A percentile compares a stretch with the other conserved stretches of the same genome.
Conservation (phyloP, 2,113 vertebrate genomes). For the Phyllostomus hastatus region DNA sequence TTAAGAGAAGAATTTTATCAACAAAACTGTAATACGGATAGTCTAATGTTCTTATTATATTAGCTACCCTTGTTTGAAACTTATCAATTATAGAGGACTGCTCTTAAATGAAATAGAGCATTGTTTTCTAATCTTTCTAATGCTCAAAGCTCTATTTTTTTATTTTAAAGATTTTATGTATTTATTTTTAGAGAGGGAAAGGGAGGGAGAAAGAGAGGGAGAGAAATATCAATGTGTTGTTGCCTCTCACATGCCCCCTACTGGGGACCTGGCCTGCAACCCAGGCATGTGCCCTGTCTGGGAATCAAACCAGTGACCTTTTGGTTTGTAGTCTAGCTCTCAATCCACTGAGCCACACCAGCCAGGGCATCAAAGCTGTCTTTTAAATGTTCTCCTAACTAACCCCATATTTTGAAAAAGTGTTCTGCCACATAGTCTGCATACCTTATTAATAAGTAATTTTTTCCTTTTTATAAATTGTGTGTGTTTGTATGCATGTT, state of each 20-base stretch:
- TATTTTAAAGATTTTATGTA: too few species aligned
- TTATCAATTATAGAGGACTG: background rate
- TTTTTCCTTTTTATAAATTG: background rate
- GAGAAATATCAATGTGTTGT: too few species aligned
- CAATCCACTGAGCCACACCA: too few species aligned
- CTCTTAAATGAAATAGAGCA: background rate
- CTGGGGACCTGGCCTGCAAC: too few species aligned
- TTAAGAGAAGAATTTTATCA: constrained; percentile 25
- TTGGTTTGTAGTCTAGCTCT: too few species aligned
- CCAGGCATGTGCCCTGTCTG: too few species aligned
- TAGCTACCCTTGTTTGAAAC: background rate
- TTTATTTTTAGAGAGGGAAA: too few species aligned
- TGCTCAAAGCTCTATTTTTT: background rate
- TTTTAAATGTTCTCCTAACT: background rate
- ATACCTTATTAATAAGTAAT: background rate
- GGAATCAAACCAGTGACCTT: too few species aligned
- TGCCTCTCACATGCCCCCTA: too few species aligned
- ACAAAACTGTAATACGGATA: background rate
- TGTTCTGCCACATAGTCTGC: background rate
- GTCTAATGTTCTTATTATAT: background rate
- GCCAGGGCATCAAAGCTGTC: background rate
- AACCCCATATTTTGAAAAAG: background rate
- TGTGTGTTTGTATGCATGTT: background rate
- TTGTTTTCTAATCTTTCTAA: background rate
- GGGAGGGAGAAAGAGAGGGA: too few species aligned